Conservation (phyloP, 2,113 vertebrate genomes). For the Eulacestoma nigropectus region DNA sequence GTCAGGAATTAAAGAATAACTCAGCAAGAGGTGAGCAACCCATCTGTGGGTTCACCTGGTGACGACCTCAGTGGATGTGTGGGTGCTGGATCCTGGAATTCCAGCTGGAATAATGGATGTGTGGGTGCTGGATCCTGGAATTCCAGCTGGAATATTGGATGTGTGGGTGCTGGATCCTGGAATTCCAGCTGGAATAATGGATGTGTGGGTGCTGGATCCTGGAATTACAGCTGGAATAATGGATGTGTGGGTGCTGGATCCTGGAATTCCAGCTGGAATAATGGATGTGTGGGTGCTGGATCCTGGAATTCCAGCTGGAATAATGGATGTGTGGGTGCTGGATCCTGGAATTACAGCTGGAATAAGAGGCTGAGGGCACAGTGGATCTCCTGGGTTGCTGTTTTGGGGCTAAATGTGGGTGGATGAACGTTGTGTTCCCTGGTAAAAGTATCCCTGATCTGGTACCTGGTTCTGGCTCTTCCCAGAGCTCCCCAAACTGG, state of each 20-base stretch:
- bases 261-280: fast-evolving
- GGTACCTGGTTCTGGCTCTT: not conserved
- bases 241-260: not conserved
- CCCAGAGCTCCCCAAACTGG: not conserved
- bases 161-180: fast-evolving
- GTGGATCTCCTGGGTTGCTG: too few relatives aligned
- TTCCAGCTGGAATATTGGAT: not conserved
- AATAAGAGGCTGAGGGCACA: not conserved
- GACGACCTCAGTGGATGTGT: fast-evolving
- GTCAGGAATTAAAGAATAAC: not conserved
- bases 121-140: not conserved
- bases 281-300: not conserved
- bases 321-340: not conserved
- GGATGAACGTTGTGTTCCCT: fast-evolving
- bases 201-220: not conserved
- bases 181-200: not conserved
- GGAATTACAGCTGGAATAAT: not conserved
- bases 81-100: not conserved
- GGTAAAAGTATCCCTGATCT: fast-evolving
- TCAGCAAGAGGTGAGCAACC: not conserved
- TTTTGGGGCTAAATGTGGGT: not conserved
- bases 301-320: fast-evolving
- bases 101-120: too few relatives aligned
- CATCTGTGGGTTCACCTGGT: not conserved
- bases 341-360: not conserved